Evolutionary conservation across 2,113 vertebrate species (phyloP), one percentile per base, ranked within the genome.

Genomic region (Podarcis muralis): DNA sequence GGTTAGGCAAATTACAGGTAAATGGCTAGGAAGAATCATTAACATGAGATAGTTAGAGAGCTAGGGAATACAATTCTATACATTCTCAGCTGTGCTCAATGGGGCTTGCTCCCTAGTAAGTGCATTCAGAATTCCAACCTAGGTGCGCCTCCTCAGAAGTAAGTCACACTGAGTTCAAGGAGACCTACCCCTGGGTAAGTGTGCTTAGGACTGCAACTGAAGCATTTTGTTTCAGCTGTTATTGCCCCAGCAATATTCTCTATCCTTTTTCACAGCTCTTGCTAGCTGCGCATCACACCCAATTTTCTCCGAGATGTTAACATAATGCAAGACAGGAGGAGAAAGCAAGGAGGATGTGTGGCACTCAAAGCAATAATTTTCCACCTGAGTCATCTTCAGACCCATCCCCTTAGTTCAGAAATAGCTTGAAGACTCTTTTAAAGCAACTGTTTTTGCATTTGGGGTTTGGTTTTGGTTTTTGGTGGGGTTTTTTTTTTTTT

Each of bases 381-480:
- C 6, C 89, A 43, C 85, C 83, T 89, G 90, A 92, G 71, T 94
- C 9, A 27, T 90, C 43, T 88, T 90, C 77, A 85, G n/a, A 76
- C 81, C 22, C 71, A 6, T 81, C 92, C 37, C 5, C 84, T 87
- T 59, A 75, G 35, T 85, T 48, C 86, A 86, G 80, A 93, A 94
- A 90, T 72, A 92, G 77, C 85, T 88, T 80, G 65, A 0, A 13
- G 76, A 71, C 43, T 85, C 32, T 59, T 75, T 77, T 68, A 72
- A 88, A 85, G 16, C 27, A 84, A 88, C 16, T 37, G 30, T 37
- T n/a, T 53, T 81, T n/a, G 13, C 48, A 11, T 11, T 53, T 11
- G 9, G 48, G 8, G 1, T 48, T 48, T 1, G 48, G 8, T 48
- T 48, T 48, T 9, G 43, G 43, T 48, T 11, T 48, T 48, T 9